Base-by-base conservation (phyloP, 1,140 invertebrate species). In the Sminthurides bifidus region DNA sequence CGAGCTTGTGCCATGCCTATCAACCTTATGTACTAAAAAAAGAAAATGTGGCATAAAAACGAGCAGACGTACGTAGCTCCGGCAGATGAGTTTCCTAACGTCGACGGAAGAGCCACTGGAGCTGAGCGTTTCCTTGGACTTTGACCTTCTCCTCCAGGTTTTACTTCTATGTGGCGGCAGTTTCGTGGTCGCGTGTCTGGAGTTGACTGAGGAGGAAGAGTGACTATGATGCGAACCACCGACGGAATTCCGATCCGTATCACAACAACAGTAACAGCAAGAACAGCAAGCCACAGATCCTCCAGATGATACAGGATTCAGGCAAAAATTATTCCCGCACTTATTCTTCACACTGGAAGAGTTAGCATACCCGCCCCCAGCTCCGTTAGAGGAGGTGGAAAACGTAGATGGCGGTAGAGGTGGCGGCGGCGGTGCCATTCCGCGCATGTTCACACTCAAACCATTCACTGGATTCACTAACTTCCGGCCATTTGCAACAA, bases 201-300 rank as follows among this genome's bases (percentile, higher is more conserved):
- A 33, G 17, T 5, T 15, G 30, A 21, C 43, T 19, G 31, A 45
- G 21, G 30, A 33, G 19, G 41, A 12, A 6, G 52, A 21, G 17
- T 43, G 50, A 27, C 29, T 38, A 24, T 38, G 49, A 17, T 50
- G 23, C 14, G 10, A n/a, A 12, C 14, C 31, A n/a, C 49, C 31
- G 29, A 2, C 27, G 27, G 8, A 41, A 29, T 43, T 24, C 5
- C 31, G 49, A 14, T 35, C 56, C 46, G 38, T 29, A 23, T 60
- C 58, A 58, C 61, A 63, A 30, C 58, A 60, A 41, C 61, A 63
- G 46, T 63, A 63, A 37, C 61, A 63, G 45, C 56, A 62, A 17
- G 38, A 52, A 37, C 56, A 58, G 38, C 54, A 56, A 1, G 54
- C 35, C 19, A n/a, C 27, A 31, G 30, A 30, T 17, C 55, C 30